Conservation (phyloP, 2,113 vertebrate species). For the Eptesicus fuscus region DNA sequence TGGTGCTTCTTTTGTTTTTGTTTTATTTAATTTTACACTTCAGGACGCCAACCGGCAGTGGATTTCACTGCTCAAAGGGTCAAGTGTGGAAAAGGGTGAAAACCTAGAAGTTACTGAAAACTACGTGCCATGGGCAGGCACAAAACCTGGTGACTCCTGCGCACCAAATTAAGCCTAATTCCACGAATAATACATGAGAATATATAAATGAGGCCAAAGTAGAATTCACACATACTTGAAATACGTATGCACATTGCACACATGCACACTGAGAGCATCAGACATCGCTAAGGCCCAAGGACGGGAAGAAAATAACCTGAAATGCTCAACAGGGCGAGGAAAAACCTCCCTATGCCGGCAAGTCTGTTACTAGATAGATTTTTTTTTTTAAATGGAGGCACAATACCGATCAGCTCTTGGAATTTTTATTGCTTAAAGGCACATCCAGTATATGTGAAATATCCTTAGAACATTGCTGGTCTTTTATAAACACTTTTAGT, state of each 20-base stretch:
- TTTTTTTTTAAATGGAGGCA: not conserved
- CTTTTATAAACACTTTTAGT: slow-evolving; percentile 13
- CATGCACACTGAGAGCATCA: not conserved
- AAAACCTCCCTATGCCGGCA: not conserved
- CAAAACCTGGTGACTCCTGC: not conserved
- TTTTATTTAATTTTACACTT: not conserved
- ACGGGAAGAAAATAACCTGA: not conserved
- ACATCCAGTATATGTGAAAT: slow-evolving; percentile 11
- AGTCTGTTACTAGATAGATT: fast-evolving
- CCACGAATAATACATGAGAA: not conserved
- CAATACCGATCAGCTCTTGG: fast-evolving
- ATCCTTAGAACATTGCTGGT: not conserved
- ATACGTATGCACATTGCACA: not conserved
- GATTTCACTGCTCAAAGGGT: not conserved
- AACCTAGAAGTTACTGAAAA: not conserved
- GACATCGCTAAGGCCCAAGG: not conserved
- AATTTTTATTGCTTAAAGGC: slow-evolving; percentile 11
- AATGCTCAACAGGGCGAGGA: not conserved
- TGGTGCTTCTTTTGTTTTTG: not conserved
- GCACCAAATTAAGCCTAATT: not conserved
- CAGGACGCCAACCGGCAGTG: not conserved
- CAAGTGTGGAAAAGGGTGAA: not conserved
- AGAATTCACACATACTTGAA: not conserved
- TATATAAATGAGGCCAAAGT: slow-evolving; percentile 44
- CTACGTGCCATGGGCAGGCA: not conserved